Evolutionary conservation across 2,888 invertebrate genomes (phyloP), one percentile per base, ranked within the genome.

Genomic region (Phengaris arion): DNA sequence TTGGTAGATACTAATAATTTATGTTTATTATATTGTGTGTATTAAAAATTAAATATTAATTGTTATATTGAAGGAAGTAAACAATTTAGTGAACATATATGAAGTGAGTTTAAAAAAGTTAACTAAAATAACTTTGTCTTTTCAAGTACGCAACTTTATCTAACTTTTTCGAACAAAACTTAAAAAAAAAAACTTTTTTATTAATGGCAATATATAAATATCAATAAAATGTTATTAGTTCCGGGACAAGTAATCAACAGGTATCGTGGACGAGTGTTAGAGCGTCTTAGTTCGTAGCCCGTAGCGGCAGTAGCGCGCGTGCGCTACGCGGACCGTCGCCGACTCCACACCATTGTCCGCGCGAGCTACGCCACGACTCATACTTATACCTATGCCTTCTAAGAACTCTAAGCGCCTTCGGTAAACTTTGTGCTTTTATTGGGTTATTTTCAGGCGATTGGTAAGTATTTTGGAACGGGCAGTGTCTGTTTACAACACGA

Each of bases 301-400:
- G 91, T 89, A 48, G 48, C 48, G 35, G 35, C 48, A 3, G 48
- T 3, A 90, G 87, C 86, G 90, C 93, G 93, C 93, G 87, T 84
- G 91, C 92, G 92, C 85, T 88, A 22, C 89, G n/a, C n/a, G n/a
- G n/a, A 80, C 78, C 76, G 84, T 87, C 79, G 80, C 79, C 80
- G 78, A 76, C 79, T 78, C 79, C 81, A 79, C 79, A 74, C 73
- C 69, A 76, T 76, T 76, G 74, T 74, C 76, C 77, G 74, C 35
- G 45, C 59, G 15, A 22, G 48, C 52, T 10, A 10, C 9, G 52
- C 9, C 35, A 12, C 76, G 46, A 46, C 76, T 76, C 77, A 78
- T 76, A 74, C 35, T 35, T 35, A 35, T 74, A 74, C 69, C 22
- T 35, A 68, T 68, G 54, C 35, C 64, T 64, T 15, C 59, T 10